These are phyloP conservation scores for Venustoraphidia nigricollis DNA, from an alignment of 2,888 invertebrate genomes.

Conservation along the genomic window DNA sequence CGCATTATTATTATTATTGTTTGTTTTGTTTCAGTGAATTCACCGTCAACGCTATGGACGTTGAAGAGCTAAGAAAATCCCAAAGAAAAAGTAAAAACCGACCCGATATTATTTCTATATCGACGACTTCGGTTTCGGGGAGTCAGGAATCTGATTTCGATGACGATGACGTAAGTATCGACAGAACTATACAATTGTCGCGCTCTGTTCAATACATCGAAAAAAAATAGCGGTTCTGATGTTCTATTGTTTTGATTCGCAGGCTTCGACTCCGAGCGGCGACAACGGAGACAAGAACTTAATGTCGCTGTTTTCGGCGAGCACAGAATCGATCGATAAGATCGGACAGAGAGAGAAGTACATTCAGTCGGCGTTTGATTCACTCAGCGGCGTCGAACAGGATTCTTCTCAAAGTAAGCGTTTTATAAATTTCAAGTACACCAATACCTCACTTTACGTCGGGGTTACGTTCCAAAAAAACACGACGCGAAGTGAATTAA, in stretches of 20 bases:
- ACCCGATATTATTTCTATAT: slow-evolving; percentile 25
- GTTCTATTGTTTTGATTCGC: slow-evolving; percentile 7
- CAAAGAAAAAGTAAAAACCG: slow-evolving; percentile 52
- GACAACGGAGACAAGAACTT: slow-evolving; percentile 67
- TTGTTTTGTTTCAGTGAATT: slow-evolving; percentile 46
- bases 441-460: slow-evolving; percentile 6
- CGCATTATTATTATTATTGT: too few relatives aligned
- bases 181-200: neutral
- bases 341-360: slow-evolving; percentile 42
- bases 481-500: too few relatives aligned
- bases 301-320: slow-evolving; percentile 52
- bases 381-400: slow-evolving; percentile 49
- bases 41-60: slow-evolving; percentile 79
- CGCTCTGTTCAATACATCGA: neutral
- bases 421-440: slow-evolving; percentile 1
- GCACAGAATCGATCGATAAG: slow-evolving; percentile 49
- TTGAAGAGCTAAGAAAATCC: slow-evolving; percentile 64
- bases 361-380: slow-evolving; percentile 52
- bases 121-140: slow-evolving; percentile 29
- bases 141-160: slow-evolving; percentile 61
- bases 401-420: slow-evolving; percentile 21
- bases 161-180: slow-evolving; percentile 39
- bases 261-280: slow-evolving; percentile 68
- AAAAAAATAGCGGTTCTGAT: neutral
- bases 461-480: too few relatives aligned